These are phyloP conservation scores for Lepeophtheirus salmonis DNA, from an alignment of 1,140 invertebrate genomes.

Conservation along the genomic window DNA sequence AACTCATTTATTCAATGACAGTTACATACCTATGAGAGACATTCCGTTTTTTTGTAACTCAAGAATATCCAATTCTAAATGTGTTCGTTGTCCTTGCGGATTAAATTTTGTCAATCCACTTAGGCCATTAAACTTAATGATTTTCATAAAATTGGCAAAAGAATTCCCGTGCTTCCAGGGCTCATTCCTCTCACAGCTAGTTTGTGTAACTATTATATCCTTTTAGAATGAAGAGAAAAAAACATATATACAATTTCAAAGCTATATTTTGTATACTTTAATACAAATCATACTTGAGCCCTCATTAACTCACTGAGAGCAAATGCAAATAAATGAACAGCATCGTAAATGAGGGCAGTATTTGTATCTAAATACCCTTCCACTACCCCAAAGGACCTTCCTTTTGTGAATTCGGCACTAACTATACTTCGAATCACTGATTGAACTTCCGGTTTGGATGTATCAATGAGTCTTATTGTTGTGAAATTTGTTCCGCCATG, in stretches of 20 bases:
- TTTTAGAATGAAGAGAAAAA: background rate
- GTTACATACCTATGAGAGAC: conserved; percentile 12
- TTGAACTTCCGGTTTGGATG: conserved; percentile 5
- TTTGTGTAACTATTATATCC: conserved; percentile 41
- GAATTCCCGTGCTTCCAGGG: conserved; percentile 85
- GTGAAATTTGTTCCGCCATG: conserved; percentile 16
- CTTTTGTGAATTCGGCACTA: background rate
- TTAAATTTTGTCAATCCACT: conserved; percentile 83
- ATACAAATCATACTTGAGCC: conserved; percentile 1
- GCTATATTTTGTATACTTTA: too few species aligned
- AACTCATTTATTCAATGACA: too few species aligned
- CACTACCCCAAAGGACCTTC: background rate
- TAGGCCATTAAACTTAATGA: conserved; percentile 47
- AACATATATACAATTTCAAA: too few species aligned
- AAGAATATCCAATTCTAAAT: conserved; percentile 70
- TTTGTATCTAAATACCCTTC: conserved; percentile 46
- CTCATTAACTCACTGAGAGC: conserved; percentile 50
- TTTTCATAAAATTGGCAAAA: conserved; percentile 92
- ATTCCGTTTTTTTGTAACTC: conserved; percentile 31
- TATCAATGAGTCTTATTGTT: conserved; percentile 8
- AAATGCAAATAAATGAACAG: conserved; percentile 78
- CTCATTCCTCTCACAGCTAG: conserved; percentile 69
- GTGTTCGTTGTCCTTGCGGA: conserved; percentile 69
- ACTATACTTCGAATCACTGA: conserved; percentile 7
- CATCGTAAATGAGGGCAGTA: conserved; percentile 85